phyloP scores from a whole-genome alignment of 64 coral and sea anemone genomes.

The Exaiptasia diaphana region DNA sequence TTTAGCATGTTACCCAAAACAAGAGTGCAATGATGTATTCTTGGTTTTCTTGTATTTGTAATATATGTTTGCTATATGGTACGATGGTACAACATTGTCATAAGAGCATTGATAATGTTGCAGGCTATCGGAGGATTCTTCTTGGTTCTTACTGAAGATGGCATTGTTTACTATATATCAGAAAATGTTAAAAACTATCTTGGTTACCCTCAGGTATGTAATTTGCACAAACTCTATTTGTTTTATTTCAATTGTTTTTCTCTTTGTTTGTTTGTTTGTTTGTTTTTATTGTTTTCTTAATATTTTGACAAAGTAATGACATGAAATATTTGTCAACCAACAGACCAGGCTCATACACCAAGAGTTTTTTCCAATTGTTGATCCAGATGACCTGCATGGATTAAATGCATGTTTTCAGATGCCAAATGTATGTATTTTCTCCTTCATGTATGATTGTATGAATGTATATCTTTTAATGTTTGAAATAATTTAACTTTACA shows the following conservation, averaged over 20 bases:
- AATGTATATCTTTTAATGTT: too few relatives aligned
- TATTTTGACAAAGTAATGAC: too few relatives aligned
- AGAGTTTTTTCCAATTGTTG: constrained; percentile 64
- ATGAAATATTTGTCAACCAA: too few relatives aligned
- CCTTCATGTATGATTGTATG: too few relatives aligned
- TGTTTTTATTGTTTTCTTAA: neutral
- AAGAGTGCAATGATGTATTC: too few relatives aligned
- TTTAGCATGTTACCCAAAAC: too few relatives aligned
- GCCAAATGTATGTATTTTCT: too few relatives aligned
- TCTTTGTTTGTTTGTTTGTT: too few relatives aligned
- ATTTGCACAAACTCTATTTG: neutral
- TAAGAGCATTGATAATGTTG: neutral
- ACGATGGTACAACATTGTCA: too few relatives aligned
- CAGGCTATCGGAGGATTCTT: constrained; percentile 86
- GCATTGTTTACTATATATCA: constrained; percentile 79
- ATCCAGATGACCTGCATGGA: constrained; percentile 66
- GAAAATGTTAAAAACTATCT: constrained; percentile 76
- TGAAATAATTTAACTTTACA: too few relatives aligned
- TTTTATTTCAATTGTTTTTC: neutral
- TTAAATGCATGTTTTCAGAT: constrained; percentile 52
- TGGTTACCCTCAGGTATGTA: constrained; percentile 76
- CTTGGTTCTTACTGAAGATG: constrained; percentile 70
- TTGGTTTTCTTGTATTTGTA: too few relatives aligned
- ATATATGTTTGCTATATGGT: too few relatives aligned
- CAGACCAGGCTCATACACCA: constrained; percentile 86